Evolutionary conservation across 1,140 invertebrate species (phyloP).

Genomic region (Zeugodacus cucurbitae): DNA sequence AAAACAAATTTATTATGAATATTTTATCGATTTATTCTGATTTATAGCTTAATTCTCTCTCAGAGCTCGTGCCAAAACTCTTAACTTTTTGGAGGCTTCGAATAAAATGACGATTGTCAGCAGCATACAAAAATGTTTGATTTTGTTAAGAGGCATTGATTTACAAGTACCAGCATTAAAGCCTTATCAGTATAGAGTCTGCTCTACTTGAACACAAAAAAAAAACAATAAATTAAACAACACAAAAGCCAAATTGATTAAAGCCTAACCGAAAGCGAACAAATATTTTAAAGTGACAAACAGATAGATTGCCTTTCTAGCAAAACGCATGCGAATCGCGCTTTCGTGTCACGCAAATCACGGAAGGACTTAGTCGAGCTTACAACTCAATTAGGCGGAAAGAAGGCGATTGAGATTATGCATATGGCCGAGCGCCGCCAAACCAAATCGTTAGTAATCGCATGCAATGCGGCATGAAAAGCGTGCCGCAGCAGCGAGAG

Average conservation of each 20-base stretch:
- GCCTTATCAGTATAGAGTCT: too few relatives aligned
- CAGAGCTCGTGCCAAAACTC: too few relatives aligned
- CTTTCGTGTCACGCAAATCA: slow-evolving; percentile 32
- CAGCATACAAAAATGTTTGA: too few relatives aligned
- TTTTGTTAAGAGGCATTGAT: too few relatives aligned
- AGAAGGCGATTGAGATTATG: neutral
- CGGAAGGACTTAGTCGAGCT: slow-evolving; percentile 19
- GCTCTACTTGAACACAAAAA: too few relatives aligned
- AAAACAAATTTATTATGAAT: too few relatives aligned
- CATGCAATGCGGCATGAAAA: slow-evolving; percentile 14
- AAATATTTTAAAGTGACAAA: slow-evolving; percentile 4
- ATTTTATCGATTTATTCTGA: too few relatives aligned
- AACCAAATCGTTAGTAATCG: neutral
- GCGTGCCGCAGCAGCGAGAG: neutral
- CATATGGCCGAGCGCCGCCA: neutral
- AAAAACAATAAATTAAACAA: neutral
- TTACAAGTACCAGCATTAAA: too few relatives aligned
- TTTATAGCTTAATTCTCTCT: too few relatives aligned
- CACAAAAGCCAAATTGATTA: neutral
- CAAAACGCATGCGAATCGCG: neutral
- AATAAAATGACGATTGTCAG: too few relatives aligned
- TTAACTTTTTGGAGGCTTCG: too few relatives aligned
- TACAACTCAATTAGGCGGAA: slow-evolving; percentile 35
- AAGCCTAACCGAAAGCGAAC: neutral
- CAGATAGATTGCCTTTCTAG: neutral